Evolutionary conservation across 92 coral and sea anemone species (phyloP), one percentile per base, ranked within the genome.

Genomic region (Metridium senile): DNA sequence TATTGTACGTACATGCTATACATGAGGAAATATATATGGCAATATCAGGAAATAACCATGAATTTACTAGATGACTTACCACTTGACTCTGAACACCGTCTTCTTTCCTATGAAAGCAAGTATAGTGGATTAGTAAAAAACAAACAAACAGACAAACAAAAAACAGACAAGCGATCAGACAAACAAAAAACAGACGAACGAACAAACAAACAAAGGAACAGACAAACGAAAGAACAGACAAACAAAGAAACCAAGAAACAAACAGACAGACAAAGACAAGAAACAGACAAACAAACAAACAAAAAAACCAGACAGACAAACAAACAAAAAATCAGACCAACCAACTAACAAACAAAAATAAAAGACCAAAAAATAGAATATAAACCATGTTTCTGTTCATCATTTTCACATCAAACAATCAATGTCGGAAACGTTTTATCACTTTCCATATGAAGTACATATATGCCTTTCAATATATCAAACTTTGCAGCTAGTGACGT

Each of bases 31-130:
- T n/a, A n/a, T n/a, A n/a, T n/a, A n/a, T n/a, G n/a, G n/a, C n/a
- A n/a, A n/a, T n/a, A n/a, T n/a, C n/a, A n/a, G n/a, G n/a, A n/a
- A n/a, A n/a, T n/a, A n/a, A n/a, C n/a, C n/a, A n/a, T n/a, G n/a
- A n/a, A n/a, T n/a, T n/a, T n/a, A 29, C 2, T 22, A 53, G 27
- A 30, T 11, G 26, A 88, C 97, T 76, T 57, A 93, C 98, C 98
- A 82, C 98, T 93, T 26, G 97, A 93, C 58, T 93, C 98, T n/a
- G 98, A 90, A 1, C 69, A 71, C 39, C 85, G 84, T 62, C 93
- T 84, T 77, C 82, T 90, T 59, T 90, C 98, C 81, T 93, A 82
- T 21, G 57, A 68, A 33, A 70, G 16, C 2, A 54, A 54, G 4
- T 3, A 61, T 2, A 10, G 2, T 61, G 22, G 66, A 11, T 10